phyloP scores from a whole-genome alignment of 2,888 invertebrate species.

The Himalopsyche anomala region DNA sequence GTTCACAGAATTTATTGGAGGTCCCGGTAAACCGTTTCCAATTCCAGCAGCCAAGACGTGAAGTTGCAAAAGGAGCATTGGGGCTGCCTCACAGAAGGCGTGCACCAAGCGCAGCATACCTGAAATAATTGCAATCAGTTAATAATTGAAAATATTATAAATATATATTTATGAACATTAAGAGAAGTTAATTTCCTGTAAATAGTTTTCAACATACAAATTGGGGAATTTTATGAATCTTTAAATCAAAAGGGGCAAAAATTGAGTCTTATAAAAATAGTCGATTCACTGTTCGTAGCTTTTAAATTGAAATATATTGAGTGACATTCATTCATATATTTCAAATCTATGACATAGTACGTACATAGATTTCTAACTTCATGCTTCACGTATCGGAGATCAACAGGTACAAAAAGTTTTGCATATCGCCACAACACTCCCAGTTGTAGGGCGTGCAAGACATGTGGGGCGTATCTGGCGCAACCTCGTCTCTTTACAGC shows the following conservation, averaged over 20 bases:
- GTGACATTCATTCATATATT: too few relatives aligned
- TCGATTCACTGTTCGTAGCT: too few relatives aligned
- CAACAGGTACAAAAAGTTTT: conserved; percentile 88
- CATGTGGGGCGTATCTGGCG: conserved; percentile 73
- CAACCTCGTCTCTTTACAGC: conserved; percentile 63
- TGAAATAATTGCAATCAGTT: conserved; percentile 65
- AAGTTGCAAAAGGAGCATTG: conserved; percentile 89
- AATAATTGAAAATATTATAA: too few relatives aligned
- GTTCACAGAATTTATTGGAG: conserved; percentile 44
- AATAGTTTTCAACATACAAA: too few relatives aligned
- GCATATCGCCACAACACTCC: conserved; percentile 90
- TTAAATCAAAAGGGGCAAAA: too few relatives aligned
- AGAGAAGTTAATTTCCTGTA: too few relatives aligned
- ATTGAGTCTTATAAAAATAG: too few relatives aligned
- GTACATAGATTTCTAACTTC: conserved; percentile 84
- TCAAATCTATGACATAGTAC: conserved; percentile 66
- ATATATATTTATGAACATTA: too few relatives aligned
- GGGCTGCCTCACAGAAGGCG: conserved; percentile 92
- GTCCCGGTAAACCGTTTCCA: conserved; percentile 69
- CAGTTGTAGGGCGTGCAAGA: conserved; percentile 82
- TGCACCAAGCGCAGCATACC: conserved; percentile 89
- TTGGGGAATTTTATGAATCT: too few relatives aligned
- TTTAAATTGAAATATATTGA: too few relatives aligned
- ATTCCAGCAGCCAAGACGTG: conserved; percentile 78
- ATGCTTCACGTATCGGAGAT: conserved; percentile 87